These are phyloP conservation scores for Polypterus senegalus DNA, from an alignment of 2,113 vertebrate species.

Conservation along the genomic window DNA sequence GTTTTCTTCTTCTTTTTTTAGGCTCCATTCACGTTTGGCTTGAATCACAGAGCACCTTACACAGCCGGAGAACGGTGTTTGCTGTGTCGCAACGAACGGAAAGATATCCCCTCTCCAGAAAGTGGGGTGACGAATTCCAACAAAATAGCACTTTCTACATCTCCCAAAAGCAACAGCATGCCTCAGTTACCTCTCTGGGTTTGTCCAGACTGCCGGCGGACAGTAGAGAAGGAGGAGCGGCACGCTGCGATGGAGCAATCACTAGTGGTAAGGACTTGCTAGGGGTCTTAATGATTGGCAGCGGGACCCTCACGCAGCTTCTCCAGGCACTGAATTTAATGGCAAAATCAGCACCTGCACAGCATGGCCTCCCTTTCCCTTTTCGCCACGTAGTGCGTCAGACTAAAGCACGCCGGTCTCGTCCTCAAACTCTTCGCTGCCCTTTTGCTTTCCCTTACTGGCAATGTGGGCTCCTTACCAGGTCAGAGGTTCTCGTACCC, in stretches of 20 bases:
- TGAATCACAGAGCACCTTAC: slow-evolving; percentile 82
- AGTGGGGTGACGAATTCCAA: slow-evolving; percentile 57
- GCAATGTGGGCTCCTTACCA: too few relatives aligned
- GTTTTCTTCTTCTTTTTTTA: slow-evolving; percentile 30
- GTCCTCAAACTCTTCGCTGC: too few relatives aligned
- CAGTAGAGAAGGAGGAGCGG: slow-evolving; percentile 83
- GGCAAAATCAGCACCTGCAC: too few relatives aligned
- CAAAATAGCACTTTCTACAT: slow-evolving; percentile 56
- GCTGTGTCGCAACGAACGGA: slow-evolving; percentile 83
- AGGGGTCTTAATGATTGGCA: too few relatives aligned
- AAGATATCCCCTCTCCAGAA: slow-evolving; percentile 66
- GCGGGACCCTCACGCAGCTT: too few relatives aligned
- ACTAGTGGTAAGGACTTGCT: slow-evolving; percentile 53
- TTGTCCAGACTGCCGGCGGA: slow-evolving; percentile 82
- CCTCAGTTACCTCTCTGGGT: slow-evolving; percentile 91
- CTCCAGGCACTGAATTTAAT: too few relatives aligned
- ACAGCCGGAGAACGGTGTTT: slow-evolving; percentile 84
- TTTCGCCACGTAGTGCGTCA: too few relatives aligned
- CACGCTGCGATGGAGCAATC: slow-evolving; percentile 67
- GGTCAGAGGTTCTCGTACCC: too few relatives aligned
- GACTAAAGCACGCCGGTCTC: too few relatives aligned
- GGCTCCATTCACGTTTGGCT: slow-evolving; percentile 91
- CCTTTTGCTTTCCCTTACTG: too few relatives aligned
- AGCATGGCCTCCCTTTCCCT: too few relatives aligned
- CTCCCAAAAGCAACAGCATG: slow-evolving; percentile 62